Evolutionary conservation across 2,888 invertebrate genomes (phyloP).

Genomic region (Cetonia aurata): DNA sequence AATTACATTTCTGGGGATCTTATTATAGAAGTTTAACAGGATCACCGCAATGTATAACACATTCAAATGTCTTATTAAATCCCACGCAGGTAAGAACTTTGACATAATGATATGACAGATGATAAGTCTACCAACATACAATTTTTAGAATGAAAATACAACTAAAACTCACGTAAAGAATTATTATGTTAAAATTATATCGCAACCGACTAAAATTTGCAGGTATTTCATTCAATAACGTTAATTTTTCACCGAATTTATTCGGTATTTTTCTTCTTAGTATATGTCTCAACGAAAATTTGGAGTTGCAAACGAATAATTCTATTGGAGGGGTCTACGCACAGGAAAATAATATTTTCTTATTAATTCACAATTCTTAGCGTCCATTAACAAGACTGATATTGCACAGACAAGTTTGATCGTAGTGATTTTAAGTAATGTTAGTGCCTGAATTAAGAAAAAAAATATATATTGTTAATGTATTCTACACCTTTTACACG

Average conservation of each 20-base stretch:
- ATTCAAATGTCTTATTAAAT: slow-evolving; percentile 50
- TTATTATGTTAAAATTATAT: slow-evolving; percentile 43
- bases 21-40: slow-evolving; percentile 65
- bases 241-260: not conserved
- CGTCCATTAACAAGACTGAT: slow-evolving; percentile 23
- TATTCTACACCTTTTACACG: slow-evolving; percentile 11
- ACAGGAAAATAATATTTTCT: slow-evolving; percentile 41
- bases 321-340: slow-evolving; percentile 40
- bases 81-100: slow-evolving; percentile 30
- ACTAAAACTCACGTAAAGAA: slow-evolving; percentile 34
- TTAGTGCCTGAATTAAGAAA: slow-evolving; percentile 32
- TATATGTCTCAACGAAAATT: slow-evolving; percentile 39
- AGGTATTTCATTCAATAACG: slow-evolving; percentile 22
- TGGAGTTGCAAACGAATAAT: slow-evolving; percentile 28
- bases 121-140: not conserved
- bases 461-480: not conserved
- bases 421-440: slow-evolving; percentile 24
- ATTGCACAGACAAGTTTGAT: not conserved
- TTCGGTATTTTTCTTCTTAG: slow-evolving; percentile 17
- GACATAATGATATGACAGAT: no score
- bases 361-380: slow-evolving; percentile 42
- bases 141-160: slow-evolving; percentile 29
- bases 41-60: slow-evolving; percentile 54
- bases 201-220: slow-evolving; percentile 43
- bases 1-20: slow-evolving; percentile 79